These are phyloP conservation scores for Thalpophila matura DNA, from an alignment of 2,888 invertebrate species.

Conservation along the genomic window DNA sequence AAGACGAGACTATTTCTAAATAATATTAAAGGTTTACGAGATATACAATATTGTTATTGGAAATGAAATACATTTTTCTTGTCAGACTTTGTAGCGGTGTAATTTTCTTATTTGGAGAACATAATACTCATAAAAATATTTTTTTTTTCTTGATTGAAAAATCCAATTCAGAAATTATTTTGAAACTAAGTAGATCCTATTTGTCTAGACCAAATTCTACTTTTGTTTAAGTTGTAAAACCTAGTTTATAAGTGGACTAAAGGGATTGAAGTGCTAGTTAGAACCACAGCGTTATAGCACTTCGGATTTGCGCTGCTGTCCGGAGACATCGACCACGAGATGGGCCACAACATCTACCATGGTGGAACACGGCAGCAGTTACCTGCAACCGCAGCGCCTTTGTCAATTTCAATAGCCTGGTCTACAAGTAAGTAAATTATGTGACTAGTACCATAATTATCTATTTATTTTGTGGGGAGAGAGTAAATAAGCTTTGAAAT, in stretches of 20 bases:
- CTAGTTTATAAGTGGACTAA: constrained; percentile 8
- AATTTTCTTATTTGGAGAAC: neutral
- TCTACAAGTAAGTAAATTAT: neutral
- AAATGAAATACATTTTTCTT: constrained; percentile 8
- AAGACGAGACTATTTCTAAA: constrained; percentile 20
- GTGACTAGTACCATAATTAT: too few species aligned
- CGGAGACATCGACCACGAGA: neutral
- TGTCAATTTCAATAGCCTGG: neutral
- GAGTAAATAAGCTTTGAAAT: too few species aligned
- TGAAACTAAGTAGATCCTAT: neutral
- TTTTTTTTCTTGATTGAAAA: neutral
- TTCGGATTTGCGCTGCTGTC: constrained; percentile 1
- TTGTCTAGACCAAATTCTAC: neutral
- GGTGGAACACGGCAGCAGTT: neutral
- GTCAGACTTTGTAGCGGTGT: neutral
- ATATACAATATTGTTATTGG: constrained; percentile 4
- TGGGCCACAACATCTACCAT: neutral
- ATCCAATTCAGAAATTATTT: too few species aligned
- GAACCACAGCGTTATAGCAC: neutral
- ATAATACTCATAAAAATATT: neutral
- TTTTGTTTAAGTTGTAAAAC: neutral
- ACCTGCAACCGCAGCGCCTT: neutral
- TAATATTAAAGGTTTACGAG: constrained; percentile 25
- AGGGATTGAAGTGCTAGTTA: neutral
- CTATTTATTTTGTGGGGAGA: too few species aligned